Evolutionary conservation across 2,888 invertebrate genomes (phyloP), one percentile per base, ranked within the genome.

Genomic region (Thalpophila matura): DNA sequence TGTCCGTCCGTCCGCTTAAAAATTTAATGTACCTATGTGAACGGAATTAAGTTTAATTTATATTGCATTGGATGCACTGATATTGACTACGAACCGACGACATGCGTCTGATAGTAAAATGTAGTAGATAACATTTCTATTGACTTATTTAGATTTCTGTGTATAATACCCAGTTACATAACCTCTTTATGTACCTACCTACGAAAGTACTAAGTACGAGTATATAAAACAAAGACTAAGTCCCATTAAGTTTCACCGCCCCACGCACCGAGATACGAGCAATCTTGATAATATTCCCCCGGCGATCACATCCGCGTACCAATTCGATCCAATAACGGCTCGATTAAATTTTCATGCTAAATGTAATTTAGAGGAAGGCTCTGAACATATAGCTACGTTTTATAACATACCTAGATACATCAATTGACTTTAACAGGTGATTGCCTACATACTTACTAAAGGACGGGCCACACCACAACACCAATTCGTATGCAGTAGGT

Each of bases 331-430:
- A 51, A 65, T 74, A 70, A 60, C 45, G 49, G 12, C 1, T 7
- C 59, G 70, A 79, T 79, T 70, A 79, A 81, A 81, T 73, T 79
- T 79, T 79, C 79, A 79, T 57, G 54, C 58, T 70, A 50, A 72
- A 73, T 56, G 69, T 73, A 60, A 72, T 79, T 79, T 74, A 65
- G 40, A 50, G 37, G 31, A 40, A 40, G 50, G 60, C 45, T 74
- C 33, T 38, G 33, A 33, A 27, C 37, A 53, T 16, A n/a, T 64
- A 51, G 16, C 3, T 43, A 43, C 0, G 9, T 49, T 22, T n/a
- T 31, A 27, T 47, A 33, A 40, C 18, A 24, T 12, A 67, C 4
- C 7, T 53, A 2, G 4, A 12, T 64, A 26, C 20, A 14, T 18
- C 1, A 12, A 54, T 5, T n/a, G 10, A n/a, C 5, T 27, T 20